Evolutionary conservation across 2,888 invertebrate species (phyloP), one percentile per base, ranked within the genome.

Genomic region (Latrodectus elegans): DNA sequence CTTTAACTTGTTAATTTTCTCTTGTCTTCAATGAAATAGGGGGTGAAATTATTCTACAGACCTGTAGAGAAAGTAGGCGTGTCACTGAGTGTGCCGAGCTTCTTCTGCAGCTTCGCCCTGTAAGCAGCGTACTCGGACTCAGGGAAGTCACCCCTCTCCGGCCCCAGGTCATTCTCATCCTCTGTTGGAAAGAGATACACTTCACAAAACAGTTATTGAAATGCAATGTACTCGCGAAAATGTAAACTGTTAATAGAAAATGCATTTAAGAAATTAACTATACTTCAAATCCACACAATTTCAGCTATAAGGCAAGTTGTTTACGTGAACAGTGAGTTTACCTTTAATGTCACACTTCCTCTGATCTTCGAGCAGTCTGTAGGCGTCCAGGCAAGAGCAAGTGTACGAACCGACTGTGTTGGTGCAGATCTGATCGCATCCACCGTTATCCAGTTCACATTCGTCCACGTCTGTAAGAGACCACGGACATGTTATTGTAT

Each of bases 391-490:
- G 49, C 89, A 89, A 22, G 83, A 80, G 67, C 89, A 89, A 10
- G 71, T n/a, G 38, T 53, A 87, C 15, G 89, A 82, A 6, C 89
- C 87, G 4, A 67, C 49, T 17, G 87, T 90, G 90, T 93, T 93
- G 75, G 92, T 91, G 89, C 93, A 93, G 38, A 91, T 90, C 89
- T 92, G 92, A 9, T 91, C 91, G 1, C 93, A 93, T 10, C 92
- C 91, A 86, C 93, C 92, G 4, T 90, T 91, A 2, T 92, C 92
- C 14, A 89, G 88, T 8, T 90, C 88, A 89, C 93, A 93, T 89
- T 93, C 93, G 89, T 93, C 92, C 82, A 93, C 91, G 89, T 93
- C 93, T 93, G 60, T 3, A 68, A 15, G 11, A 68, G 9, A 38
- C 38, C 38, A 38, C 38, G 38, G 38, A 38, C 38, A 38, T 38